Evolutionary conservation across 2,797 vertebrate genomes (phyloP), one percentile per base, ranked within the genome.

Genomic region (Coluber constrictor): DNA sequence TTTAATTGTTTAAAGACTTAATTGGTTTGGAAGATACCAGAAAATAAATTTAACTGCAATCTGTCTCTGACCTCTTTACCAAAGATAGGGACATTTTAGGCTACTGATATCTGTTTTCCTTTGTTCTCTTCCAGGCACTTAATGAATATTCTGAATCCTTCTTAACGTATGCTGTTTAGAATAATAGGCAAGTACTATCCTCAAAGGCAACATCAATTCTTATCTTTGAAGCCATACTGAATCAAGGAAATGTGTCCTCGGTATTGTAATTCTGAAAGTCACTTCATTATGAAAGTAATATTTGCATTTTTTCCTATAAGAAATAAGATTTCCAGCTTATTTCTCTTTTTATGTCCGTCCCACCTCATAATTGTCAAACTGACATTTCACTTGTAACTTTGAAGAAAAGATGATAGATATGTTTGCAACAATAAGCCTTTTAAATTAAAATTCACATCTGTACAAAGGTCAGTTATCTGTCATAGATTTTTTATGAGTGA

Each of bases 241-340:
- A 93, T 83, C 90, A 88, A 96, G 93, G 90, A 95, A 95, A 94
- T 8, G 63, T 93, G 29, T 79, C 54, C 56, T 95, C 94, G 93
- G 94, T 91, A 94, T 94, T 92, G 86, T 93, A 95, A 95, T 94
- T 93, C 90, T 91, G 94, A 89, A 63, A 95, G 92, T 90, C 59
- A 87, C 87, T 61, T 59, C 66, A 57, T 92, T 93, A 93, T 90
- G 60, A 93, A 94, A 95, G 90, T 91, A 51, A 90, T 59, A 94
- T 94, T 96, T 74, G 59, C 74, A 90, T 93, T 63, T 70, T 93
- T 95, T 94, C 79, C 70, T 93, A 25, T 90, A 90, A 94, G 91
- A 95, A 94, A 91, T 47, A 95, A 60, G 94, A 94, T 94, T 94
- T 94, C 87, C 86, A 90, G 87, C 91, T 94, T 90, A 95, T 92